Conservation (phyloP, 2,113 vertebrate genomes). For the Dunckerocampus dactyliophorus region DNA sequence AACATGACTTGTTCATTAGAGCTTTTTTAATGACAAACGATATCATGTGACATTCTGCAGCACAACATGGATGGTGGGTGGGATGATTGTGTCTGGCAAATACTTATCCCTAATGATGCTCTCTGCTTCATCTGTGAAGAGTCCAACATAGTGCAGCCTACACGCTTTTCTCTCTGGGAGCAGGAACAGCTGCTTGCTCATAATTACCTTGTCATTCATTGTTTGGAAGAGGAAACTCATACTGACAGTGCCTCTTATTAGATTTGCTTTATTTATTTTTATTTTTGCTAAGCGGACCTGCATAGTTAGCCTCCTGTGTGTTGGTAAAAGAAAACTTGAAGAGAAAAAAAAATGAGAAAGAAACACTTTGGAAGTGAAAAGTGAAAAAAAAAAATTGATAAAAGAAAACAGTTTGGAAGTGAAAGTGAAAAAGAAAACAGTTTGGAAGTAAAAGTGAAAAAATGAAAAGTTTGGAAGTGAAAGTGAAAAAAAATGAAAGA, state of each 20-base stretch:
- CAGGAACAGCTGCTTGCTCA: slow-evolving; percentile 95
- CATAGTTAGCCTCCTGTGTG: not conserved
- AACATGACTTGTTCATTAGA: slow-evolving; percentile 50
- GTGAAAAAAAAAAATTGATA: too few relatives aligned
- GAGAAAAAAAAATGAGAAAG: slow-evolving; percentile 8
- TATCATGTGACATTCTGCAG: slow-evolving; percentile 52
- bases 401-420: too few relatives aligned
- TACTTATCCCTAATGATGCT: slow-evolving; percentile 74
- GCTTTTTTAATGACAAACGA: slow-evolving; percentile 50
- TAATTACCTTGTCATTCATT: slow-evolving; percentile 99
- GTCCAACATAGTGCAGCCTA: slow-evolving; percentile 72
- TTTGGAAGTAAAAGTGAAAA: too few relatives aligned
- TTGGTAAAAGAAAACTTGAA: not conserved
- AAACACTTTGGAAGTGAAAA: too few relatives aligned
- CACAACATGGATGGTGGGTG: slow-evolving; percentile 34
- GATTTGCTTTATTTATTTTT: slow-evolving; percentile 3
- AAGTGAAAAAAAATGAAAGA: too few relatives aligned
- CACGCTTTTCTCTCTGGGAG: slow-evolving; percentile 79
- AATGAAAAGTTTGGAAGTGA: too few relatives aligned
- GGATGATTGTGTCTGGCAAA: slow-evolving; percentile 55
- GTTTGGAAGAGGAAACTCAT: slow-evolving; percentile 83
- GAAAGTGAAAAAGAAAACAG: too few relatives aligned
- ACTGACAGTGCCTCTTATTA: slow-evolving; percentile 81
- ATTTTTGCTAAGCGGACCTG: not conserved
- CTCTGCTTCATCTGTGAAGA: slow-evolving; percentile 67